These are phyloP conservation scores for Thalassoma bifasciatum DNA, from an alignment of 2,113 vertebrate species.

Conservation along the genomic window DNA sequence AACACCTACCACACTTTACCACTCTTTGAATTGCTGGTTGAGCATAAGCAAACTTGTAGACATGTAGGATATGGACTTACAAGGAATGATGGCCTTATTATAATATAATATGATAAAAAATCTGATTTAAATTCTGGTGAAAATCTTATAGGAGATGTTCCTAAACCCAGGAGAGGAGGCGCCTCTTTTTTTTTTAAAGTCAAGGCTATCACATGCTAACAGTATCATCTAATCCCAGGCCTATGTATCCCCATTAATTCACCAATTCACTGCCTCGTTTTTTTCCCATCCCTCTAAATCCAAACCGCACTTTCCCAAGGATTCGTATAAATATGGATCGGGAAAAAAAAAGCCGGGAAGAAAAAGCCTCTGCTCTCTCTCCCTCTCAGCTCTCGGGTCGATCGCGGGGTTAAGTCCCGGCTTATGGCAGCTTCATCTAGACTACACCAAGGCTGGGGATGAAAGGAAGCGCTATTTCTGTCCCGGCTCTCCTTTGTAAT, in stretches of 20 bases:
- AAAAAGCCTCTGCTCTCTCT: slow-evolving; percentile 49
- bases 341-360: background rate
- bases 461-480: slow-evolving; percentile 74
- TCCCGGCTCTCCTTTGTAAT: slow-evolving; percentile 72
- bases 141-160: background rate
- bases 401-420: slow-evolving; percentile 64
- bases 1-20: no score
- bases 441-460: slow-evolving; percentile 63
- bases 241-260: slow-evolving; percentile 30
- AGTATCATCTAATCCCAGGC: slow-evolving; percentile 35
- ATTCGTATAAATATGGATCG: slow-evolving; percentile 45
- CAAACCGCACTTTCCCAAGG: slow-evolving; percentile 63
- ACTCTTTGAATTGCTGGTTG: no score
- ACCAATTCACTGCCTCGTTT: slow-evolving; percentile 11
- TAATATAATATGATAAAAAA: no score
- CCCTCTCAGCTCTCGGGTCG: slow-evolving; percentile 41
- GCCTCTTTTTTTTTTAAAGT: background rate
- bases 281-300: slow-evolving; percentile 49
- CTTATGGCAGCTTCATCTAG: slow-evolving; percentile 64
- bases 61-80: no score
- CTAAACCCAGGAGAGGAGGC: background rate
- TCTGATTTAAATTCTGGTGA: no score
- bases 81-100: no score
- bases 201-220: slow-evolving; percentile 26
- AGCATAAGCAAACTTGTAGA: no score